Evolutionary conservation across 2,888 invertebrate species (phyloP), one percentile per base, ranked within the genome.

Genomic region (Baccha elongata): DNA sequence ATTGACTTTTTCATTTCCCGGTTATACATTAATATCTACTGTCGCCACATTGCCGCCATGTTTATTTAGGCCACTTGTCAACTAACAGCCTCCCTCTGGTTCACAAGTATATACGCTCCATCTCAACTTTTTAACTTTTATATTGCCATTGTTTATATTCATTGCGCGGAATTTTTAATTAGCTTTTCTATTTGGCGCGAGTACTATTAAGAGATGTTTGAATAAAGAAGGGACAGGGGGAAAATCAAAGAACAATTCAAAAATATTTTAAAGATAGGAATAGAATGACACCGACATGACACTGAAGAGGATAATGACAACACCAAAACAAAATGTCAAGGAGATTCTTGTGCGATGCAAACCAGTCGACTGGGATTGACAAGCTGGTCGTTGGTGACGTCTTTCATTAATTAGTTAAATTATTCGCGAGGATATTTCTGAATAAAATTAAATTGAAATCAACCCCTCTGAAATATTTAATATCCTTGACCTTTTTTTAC

Each of bases 51-150:
- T 48, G 60, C 44, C 55, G 62, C 29, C 71, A 58, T 75, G 53
- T 81, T 81, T 71, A 81, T 71, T 76, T 42, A 72, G 76, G 76
- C 76, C 71, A 53, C 46, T 69, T 69, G 73, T 68, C 73, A 68
- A 68, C 55, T 62, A 73, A 17, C 55, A 64, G 62, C 37, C 13
- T 35, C 50, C 64, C 23, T 8, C 23, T 48, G 21, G 1, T 15
- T 6, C 53, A 55, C 32, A 11, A 40, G 15, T 13, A 23, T 23
- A n/a, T 10, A 58, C 19, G 40, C 42, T 48, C 60, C 58, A 58
- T 46, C 48, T 21, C 15, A 19, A 15, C 13, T 67, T 44, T 64
- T 60, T 50, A 40, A 29, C 17, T 40, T 17, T 44, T 29, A n/a
- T 60, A 60, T 60, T 44, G n/a, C 52, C 52, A 44, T 81, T 81